Base-by-base conservation (phyloP, 2,888 invertebrate species). In the Cosmopolites sordidus region DNA sequence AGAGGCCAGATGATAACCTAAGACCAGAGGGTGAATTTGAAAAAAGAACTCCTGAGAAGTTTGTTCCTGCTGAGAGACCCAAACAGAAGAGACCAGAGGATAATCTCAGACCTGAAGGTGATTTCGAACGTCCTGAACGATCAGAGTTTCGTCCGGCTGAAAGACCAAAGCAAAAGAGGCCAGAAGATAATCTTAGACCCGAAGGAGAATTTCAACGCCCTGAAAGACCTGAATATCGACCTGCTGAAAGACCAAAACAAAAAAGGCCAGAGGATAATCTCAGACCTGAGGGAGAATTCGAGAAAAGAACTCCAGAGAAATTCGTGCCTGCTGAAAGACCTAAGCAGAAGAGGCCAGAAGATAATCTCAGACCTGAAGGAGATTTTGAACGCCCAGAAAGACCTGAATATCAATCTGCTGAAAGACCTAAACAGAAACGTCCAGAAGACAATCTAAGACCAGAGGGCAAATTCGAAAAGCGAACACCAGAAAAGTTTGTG, bases 1-100 rank as follows among this genome's bases (percentile, higher is more conserved):
- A 69, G 11, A 69, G 65, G 45, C 76, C 69, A 60, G 64, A 75
- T 33, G 83, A 83, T 59, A 81, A 81, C 64, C 64, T 83, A 0
- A 66, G 58, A 27, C 74, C 76, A 0, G 78, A 77, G 59, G 79
- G 76, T 16, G 75, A 75, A 3, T 85, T 85, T 66, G 80, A 80
- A 59, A 73, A 70, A 39, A 73, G 75, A 4, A 64, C 74, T 5
- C 81, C 79, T 0, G 69, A 74, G 1, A 61, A 69, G 37, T 79
- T 74, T 62, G 70, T 69, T 4, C 78, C 79, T 1, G 77, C 73
- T 2, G 80, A 80, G 60, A 66, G 77, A 22, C 76, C 71, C 0
- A 64, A 62, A 16, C 75, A 69, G 1, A 75, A 69, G 1, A 77
- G 73, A 58, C 81, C 79, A 1, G 66, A 74, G 50, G 81, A 82